These are phyloP conservation scores for Chelonus insularis DNA, from an alignment of 1,140 invertebrate genomes.

Conservation along the genomic window DNA sequence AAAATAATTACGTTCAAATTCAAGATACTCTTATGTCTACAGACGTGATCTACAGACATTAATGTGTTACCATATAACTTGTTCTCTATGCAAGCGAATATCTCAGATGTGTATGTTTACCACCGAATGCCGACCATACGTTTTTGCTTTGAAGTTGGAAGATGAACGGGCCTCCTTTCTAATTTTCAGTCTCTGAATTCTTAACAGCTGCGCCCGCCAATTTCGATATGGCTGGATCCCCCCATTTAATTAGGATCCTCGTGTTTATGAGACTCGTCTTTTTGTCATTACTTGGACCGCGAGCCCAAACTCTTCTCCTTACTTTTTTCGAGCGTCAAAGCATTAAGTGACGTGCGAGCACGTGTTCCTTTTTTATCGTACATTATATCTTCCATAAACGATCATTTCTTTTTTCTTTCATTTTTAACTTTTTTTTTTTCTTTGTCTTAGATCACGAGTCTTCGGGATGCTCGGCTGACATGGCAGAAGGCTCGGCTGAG, in stretches of 20 bases:
- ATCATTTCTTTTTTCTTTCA: background rate
- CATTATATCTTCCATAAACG: background rate
- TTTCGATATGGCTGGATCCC: conserved; percentile 34
- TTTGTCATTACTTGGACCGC: conserved; percentile 9
- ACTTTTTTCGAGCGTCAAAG: background rate
- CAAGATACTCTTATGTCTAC: background rate
- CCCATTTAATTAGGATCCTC: conserved; percentile 44
- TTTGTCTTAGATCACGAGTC: conserved; percentile 47
- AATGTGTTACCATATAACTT: no score
- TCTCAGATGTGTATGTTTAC: background rate
- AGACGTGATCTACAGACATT: background rate
- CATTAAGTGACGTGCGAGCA: background rate
- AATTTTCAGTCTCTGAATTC: no score
- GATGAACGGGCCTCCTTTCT: conserved; percentile 43
- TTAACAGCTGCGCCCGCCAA: conserved; percentile 41
- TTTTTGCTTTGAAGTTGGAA: conserved; percentile 50
- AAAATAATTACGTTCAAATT: no score
- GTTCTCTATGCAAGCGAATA: background rate
- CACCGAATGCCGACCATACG: no score
- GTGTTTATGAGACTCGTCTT: conserved; percentile 30
- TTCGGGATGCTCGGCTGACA: conserved; percentile 61
- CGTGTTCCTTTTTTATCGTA: no score
- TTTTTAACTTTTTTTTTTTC: background rate
- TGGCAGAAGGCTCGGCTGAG: conserved; percentile 61
- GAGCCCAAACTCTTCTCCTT: background rate